Evolutionary conservation across 2,797 vertebrate genomes (phyloP), one percentile per base, ranked within the genome.

Genomic region (Sarcoramphus papa): DNA sequence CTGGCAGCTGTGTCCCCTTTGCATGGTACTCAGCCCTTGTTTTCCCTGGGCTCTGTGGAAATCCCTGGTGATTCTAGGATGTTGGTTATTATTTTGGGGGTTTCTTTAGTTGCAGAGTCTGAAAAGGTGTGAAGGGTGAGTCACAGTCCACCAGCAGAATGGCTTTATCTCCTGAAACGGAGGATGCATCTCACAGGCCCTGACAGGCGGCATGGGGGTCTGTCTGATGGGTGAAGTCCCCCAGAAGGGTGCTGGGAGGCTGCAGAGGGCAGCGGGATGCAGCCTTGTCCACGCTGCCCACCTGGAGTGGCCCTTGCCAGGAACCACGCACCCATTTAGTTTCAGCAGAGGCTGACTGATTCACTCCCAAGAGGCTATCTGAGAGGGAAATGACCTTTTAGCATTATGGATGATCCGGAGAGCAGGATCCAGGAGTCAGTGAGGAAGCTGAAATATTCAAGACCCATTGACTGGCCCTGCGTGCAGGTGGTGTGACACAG

Each of bases 281-380:
- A 74, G 9, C 19, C 30, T 63, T 43, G 15, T 59, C 73, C 15
- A 14, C 8, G 9, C 30, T 76, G 43, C 14, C 30, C 47, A 20
- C 27, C 16, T 64, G 72, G 30, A 83, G 50, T 9, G 8, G 35
- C 33, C 35, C 19, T 70, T 85, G 43, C 24, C 14, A 11, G 53
- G 63, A 72, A 24, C 74, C 37, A 11, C 0, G 0, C 3, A 4
- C 28, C 15, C 2, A 2, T 45, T 83, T 76, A 17, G 8, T 77
- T 69, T 60, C 35, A 51, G 64, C 8, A 2, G 17, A 43, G 50
- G 53, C 35, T 60, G 50, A 24, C 9, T 53, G 63, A 43, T 41
- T 57, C 14, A 31, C 17, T 64, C 30, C 45, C 40, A 40, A 54
- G 40, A 84, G 27, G 59, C 30, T 24, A 5, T 48, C 27, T 9